Evolutionary conservation across 2,888 invertebrate genomes (phyloP).

Genomic region (Drosophila mimica): DNA sequence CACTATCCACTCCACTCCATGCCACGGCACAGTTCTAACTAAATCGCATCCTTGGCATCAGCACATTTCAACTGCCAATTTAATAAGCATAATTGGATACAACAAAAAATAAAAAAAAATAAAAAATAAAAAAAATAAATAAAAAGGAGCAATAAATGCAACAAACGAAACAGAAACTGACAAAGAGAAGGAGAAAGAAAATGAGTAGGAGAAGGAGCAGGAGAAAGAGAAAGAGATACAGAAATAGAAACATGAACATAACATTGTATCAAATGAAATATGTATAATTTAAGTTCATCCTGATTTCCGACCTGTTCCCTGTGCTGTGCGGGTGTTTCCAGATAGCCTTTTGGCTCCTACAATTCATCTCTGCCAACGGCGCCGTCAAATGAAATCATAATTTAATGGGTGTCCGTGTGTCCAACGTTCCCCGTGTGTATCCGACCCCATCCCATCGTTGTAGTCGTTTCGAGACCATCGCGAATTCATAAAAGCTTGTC

Average conservation of each 20-base stretch:
- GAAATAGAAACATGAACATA: conserved; percentile 34
- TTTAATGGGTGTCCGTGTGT: conserved; percentile 55
- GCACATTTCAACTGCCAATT: conserved; percentile 72
- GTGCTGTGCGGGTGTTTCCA: conserved; percentile 51
- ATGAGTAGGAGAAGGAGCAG: background rate
- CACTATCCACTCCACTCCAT: background rate
- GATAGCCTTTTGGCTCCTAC: conserved; percentile 3
- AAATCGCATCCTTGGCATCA: conserved; percentile 20
- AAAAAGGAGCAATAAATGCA: conserved; percentile 9
- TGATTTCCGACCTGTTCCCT: conserved; percentile 60
- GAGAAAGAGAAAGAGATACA: background rate
- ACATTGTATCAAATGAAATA: conserved; percentile 36
- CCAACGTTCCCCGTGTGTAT: background rate
- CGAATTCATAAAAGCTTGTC: conserved; percentile 76
- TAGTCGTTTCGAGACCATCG: conserved; percentile 50
- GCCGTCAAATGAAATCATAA: conserved; percentile 71
- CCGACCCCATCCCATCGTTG: conserved; percentile 1
- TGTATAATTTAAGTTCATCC: conserved; percentile 69
- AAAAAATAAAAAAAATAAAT: background rate
- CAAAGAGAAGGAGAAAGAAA: conserved; percentile 1
- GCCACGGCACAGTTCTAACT: background rate
- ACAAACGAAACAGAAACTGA: conserved; percentile 7
- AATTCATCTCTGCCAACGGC: conserved; percentile 15
- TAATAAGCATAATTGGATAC: conserved; percentile 77
- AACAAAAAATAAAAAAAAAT: background rate